Conservation (phyloP, 2,113 vertebrate genomes). For the Megaceryle torquata region DNA sequence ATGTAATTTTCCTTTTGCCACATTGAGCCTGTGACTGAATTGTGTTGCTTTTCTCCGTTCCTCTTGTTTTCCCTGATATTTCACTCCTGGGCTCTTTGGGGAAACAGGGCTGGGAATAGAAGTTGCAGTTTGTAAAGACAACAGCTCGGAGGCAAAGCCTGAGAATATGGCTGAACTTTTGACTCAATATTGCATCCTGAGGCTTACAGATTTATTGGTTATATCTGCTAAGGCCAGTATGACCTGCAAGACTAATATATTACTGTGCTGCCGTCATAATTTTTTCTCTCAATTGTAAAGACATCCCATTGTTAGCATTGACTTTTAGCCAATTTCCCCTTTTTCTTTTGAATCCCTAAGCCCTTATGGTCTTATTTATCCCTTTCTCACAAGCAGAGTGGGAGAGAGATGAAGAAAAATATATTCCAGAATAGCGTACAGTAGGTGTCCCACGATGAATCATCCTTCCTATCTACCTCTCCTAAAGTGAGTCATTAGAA, state of each 20-base stretch:
- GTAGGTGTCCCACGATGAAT: constrained; percentile 61
- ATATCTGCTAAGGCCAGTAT: background rate
- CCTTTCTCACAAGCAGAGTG: constrained; percentile 57
- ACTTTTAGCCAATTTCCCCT: constrained; percentile 3
- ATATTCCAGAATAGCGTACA: constrained; percentile 62
- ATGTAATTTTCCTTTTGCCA: constrained; percentile 16
- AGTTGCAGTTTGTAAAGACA: background rate
- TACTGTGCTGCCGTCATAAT: background rate
- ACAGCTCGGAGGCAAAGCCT: background rate
- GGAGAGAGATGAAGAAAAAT: constrained; percentile 60
- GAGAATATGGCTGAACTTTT: background rate
- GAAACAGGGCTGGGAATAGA: background rate
- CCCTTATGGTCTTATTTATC: constrained; percentile 38
- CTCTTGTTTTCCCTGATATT: constrained; percentile 7
- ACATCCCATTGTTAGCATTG: background rate
- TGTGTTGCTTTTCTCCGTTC: background rate
- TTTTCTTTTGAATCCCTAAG: background rate
- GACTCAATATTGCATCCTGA: background rate
- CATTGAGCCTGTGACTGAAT: background rate
- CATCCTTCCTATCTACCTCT: constrained; percentile 66
- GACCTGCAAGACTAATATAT: background rate
- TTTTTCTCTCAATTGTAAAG: background rate
- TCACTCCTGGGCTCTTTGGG: background rate
- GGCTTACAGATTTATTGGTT: background rate
- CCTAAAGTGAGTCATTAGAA: constrained; percentile 65